These are phyloP conservation scores for Ormia ochracea DNA, from an alignment of 2,888 invertebrate genomes.

Conservation along the genomic window DNA sequence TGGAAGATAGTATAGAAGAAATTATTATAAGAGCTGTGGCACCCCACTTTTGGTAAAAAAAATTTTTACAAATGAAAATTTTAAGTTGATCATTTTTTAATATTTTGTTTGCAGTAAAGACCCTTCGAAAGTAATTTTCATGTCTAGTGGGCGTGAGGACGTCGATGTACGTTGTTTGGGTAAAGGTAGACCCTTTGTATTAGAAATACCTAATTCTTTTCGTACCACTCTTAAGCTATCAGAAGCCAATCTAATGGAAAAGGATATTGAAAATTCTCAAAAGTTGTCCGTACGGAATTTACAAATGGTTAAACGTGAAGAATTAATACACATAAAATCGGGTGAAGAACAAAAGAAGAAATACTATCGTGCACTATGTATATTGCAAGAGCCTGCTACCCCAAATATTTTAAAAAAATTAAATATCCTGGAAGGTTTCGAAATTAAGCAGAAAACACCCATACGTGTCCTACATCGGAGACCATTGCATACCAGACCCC, in stretches of 20 bases:
- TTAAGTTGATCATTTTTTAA: neutral
- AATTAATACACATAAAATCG: constrained; percentile 84
- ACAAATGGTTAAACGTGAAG: constrained; percentile 83
- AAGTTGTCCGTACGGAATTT: constrained; percentile 81
- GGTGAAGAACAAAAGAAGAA: constrained; percentile 94
- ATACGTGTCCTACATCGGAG: constrained; percentile 92
- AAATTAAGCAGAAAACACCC: constrained; percentile 90
- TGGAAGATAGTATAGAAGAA: constrained; percentile 94
- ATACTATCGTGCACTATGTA: constrained; percentile 89
- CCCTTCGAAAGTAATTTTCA: constrained; percentile 82
- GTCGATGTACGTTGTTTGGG: constrained; percentile 97
- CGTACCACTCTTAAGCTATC: constrained; percentile 78
- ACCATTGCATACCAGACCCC: constrained; percentile 83
- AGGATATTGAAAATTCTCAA: constrained; percentile 78
- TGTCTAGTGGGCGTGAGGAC: constrained; percentile 96
- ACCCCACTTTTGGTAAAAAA: constrained; percentile 80
- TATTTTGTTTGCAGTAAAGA: constrained; percentile 65
- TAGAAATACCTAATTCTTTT: constrained; percentile 87
- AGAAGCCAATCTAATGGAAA: constrained; percentile 79
- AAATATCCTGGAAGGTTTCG: constrained; percentile 77
- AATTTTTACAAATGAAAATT: neutral
- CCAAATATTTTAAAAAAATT: constrained; percentile 79
- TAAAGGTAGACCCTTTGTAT: constrained; percentile 92
- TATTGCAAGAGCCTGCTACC: constrained; percentile 77
- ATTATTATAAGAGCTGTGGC: constrained; percentile 85